These are phyloP conservation scores for Hydrozoanthus tunicans DNA, from an alignment of 64 coral and sea anemone species.

Conservation along the genomic window DNA sequence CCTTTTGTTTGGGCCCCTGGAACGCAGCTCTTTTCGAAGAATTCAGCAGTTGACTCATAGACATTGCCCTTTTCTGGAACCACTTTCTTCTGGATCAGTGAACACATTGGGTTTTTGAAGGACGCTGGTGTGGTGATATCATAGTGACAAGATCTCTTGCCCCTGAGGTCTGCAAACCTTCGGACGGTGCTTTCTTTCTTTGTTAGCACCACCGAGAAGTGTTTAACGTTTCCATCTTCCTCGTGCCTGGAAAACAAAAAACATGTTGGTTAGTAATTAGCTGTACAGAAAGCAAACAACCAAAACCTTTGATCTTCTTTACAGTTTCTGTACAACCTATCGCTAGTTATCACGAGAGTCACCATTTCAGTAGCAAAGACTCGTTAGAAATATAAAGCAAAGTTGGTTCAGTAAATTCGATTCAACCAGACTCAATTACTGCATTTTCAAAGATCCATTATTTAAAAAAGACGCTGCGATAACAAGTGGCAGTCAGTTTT, in stretches of 20 bases:
- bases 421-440: no score
- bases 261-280: neutral
- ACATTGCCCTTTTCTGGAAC: constrained; percentile 35
- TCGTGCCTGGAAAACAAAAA: neutral
- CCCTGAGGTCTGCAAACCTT: constrained; percentile 5
- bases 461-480: no score
- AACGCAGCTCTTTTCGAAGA: constrained; percentile 62
- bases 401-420: no score
- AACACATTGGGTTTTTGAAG: constrained; percentile 72
- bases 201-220: constrained; percentile 51
- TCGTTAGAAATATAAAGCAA: no score
- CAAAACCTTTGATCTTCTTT: neutral
- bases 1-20: constrained; percentile 40
- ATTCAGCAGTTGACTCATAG: constrained; percentile 48
- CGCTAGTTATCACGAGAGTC: no score
- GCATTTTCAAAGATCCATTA: no score
- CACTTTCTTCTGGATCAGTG: constrained; percentile 38
- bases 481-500: no score
- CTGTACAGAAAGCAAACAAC: neutral
- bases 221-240: neutral
- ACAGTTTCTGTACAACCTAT: neutral
- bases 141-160: constrained; percentile 57
- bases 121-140: constrained; percentile 46
- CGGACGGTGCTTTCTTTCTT: constrained; percentile 26
- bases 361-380: no score